Evolutionary conservation across 2,888 invertebrate species (phyloP).

Genomic region (Lobophora halterata): DNA sequence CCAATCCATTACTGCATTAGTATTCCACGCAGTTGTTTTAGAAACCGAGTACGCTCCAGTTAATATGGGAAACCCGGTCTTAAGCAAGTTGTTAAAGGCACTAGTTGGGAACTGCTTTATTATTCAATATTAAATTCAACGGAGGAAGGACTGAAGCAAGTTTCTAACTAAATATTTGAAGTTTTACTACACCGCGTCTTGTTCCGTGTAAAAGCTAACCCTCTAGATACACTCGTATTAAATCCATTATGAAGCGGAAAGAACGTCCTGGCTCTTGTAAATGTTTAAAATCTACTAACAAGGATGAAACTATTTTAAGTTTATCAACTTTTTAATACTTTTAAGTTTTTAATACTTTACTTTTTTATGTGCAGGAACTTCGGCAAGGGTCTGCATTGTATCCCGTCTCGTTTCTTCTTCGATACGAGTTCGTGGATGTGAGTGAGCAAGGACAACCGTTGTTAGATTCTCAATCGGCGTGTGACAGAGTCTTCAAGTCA

Average conservation of each 20-base stretch:
- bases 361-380: slow-evolving; percentile 72
- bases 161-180: slow-evolving; percentile 77
- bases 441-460: slow-evolving; percentile 83
- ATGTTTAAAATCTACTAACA: slow-evolving; percentile 18
- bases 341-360: slow-evolving; percentile 9
- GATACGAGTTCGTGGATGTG: slow-evolving; percentile 91
- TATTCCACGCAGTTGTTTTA: slow-evolving; percentile 39
- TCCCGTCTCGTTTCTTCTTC: slow-evolving; percentile 87
- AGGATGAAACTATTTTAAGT: slow-evolving; percentile 16
- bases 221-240: slow-evolving; percentile 32
- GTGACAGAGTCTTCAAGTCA: slow-evolving; percentile 82
- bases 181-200: slow-evolving; percentile 58
- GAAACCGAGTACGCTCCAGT: slow-evolving; percentile 43
- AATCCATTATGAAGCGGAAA: slow-evolving; percentile 24
- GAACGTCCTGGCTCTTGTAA: slow-evolving; percentile 10
- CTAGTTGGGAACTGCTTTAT: slow-evolving; percentile 74
- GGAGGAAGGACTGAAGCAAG: slow-evolving; percentile 66
- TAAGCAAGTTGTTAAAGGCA: slow-evolving; percentile 71
- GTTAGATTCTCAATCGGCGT: slow-evolving; percentile 81
- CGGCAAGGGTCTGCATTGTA: slow-evolving; percentile 90
- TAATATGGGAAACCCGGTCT: slow-evolving; percentile 65
- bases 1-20: slow-evolving; percentile 31
- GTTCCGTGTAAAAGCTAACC: slow-evolving; percentile 42
- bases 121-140: slow-evolving; percentile 78
- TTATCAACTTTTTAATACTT: slow-evolving; percentile 9